Percentiles rank a stretch among this genome's conserved stretches.
phyloP scores from a whole-genome alignment of 2,797 vertebrate species.

The Poliocrania exsul region DNA sequence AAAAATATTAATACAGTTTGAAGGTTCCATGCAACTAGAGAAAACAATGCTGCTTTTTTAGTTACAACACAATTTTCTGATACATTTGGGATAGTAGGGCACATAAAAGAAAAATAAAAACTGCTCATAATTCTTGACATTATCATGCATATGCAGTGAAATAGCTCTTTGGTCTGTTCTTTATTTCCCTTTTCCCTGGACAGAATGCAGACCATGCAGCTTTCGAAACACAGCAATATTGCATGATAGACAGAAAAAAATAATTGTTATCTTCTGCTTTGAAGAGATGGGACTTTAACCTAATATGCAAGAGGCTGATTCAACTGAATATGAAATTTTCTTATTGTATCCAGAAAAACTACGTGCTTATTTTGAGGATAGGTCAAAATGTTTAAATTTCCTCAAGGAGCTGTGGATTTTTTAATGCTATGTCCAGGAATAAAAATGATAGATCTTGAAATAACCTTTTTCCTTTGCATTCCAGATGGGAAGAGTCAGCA shows the following conservation, averaged over 20 bases:
- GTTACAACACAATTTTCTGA: background rate
- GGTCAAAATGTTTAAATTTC: constrained; percentile 14
- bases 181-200: background rate
- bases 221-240: constrained; percentile 20
- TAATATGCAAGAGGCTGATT: constrained; percentile 6
- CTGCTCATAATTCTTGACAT: background rate
- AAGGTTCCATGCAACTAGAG: background rate
- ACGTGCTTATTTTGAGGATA: background rate
- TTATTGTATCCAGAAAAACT: constrained; percentile 16
- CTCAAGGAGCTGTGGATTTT: background rate
- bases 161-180: background rate
- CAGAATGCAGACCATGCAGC: background rate
- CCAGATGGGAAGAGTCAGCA: background rate
- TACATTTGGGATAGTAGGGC: background rate
- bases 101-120: background rate
- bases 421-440: background rate
- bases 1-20: background rate
- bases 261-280: background rate
- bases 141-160: background rate
- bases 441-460: background rate
- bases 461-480: background rate
- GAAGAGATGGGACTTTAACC: constrained; percentile 35
- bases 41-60: background rate
- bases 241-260: background rate
- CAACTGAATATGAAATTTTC: constrained; percentile 12